Conservation (phyloP, 1,140 invertebrate genomes). For the Aphaenogaster floridana region DNA sequence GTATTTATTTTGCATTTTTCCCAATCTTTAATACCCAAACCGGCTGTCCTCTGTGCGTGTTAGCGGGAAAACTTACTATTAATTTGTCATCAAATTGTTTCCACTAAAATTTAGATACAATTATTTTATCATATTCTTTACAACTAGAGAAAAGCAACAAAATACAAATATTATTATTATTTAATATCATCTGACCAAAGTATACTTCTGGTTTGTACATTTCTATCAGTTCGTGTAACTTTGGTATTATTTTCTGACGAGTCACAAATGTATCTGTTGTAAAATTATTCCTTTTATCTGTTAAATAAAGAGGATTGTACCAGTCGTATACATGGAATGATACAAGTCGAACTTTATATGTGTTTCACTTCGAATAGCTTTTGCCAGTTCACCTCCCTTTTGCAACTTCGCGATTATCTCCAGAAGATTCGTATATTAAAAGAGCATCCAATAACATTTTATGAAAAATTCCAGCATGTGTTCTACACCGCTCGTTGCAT, state of each 20-base stretch:
- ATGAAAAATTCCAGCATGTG: background rate
- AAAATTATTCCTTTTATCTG: no score
- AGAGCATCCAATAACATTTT: background rate
- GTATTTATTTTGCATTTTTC: background rate
- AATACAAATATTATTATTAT: background rate
- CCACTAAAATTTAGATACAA: constrained; percentile 77
- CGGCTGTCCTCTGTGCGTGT: constrained; percentile 79
- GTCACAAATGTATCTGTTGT: constrained; percentile 89
- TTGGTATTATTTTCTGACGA: constrained; percentile 90
- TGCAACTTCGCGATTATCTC: background rate
- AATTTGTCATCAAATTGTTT: constrained; percentile 54
- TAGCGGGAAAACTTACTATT: constrained; percentile 75
- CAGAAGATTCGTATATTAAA: background rate
- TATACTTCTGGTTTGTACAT: constrained; percentile 94
- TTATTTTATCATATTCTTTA: constrained; percentile 13
- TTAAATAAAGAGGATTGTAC: no score
- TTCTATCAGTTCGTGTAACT: constrained; percentile 91
- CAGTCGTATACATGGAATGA: no score
- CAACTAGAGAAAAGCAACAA: constrained; percentile 15
- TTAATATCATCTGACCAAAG: constrained; percentile 96
- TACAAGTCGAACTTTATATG: no score
- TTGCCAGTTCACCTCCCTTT: no score
- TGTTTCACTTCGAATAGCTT: no score
- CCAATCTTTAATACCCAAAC: constrained; percentile 83
- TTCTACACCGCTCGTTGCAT: background rate